Conservation (phyloP, 2,113 vertebrate species). For the Clinocottus analis region DNA sequence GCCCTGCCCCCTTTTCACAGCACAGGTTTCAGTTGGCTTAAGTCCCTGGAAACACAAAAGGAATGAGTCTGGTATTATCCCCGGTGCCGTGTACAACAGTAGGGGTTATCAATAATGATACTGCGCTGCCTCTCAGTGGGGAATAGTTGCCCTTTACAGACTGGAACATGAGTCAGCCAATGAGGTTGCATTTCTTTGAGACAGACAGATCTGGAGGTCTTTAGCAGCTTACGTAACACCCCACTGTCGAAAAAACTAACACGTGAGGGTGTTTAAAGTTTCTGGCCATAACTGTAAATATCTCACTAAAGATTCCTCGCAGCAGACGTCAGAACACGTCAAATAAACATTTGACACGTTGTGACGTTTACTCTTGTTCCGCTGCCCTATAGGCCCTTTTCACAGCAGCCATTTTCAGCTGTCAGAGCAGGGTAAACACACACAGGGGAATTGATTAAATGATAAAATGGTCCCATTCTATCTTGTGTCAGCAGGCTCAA, state of each 20-base stretch:
- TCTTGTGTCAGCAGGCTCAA: too few relatives aligned
- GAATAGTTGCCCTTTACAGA: slow-evolving; percentile 29
- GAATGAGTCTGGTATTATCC: slow-evolving; percentile 20
- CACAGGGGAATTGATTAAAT: too few relatives aligned
- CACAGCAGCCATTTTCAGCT: too few relatives aligned
- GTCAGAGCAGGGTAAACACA: too few relatives aligned
- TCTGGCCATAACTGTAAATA: not conserved
- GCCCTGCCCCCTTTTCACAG: slow-evolving; percentile 6
- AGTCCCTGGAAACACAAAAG: slow-evolving; percentile 43
- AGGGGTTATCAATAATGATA: slow-evolving; percentile 28
- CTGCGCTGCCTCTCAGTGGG: slow-evolving; percentile 12
- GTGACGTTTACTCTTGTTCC: not conserved
- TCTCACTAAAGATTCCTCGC: not conserved
- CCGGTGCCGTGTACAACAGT: slow-evolving; percentile 1
- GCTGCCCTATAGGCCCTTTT: too few relatives aligned
- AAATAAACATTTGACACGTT: too few relatives aligned
- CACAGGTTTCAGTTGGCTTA: slow-evolving; percentile 53
- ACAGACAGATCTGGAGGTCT: not conserved
- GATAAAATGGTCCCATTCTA: too few relatives aligned
- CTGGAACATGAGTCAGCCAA: slow-evolving; percentile 20
- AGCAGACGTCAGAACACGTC: too few relatives aligned
- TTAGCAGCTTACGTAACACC: slow-evolving; percentile 33
- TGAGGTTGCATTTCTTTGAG: slow-evolving; percentile 8
- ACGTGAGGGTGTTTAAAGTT: not conserved
- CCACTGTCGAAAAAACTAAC: not conserved